These are phyloP conservation scores for Pangasius sanitwongsei DNA, from an alignment of 2,797 vertebrate genomes.

Conservation along the genomic window DNA sequence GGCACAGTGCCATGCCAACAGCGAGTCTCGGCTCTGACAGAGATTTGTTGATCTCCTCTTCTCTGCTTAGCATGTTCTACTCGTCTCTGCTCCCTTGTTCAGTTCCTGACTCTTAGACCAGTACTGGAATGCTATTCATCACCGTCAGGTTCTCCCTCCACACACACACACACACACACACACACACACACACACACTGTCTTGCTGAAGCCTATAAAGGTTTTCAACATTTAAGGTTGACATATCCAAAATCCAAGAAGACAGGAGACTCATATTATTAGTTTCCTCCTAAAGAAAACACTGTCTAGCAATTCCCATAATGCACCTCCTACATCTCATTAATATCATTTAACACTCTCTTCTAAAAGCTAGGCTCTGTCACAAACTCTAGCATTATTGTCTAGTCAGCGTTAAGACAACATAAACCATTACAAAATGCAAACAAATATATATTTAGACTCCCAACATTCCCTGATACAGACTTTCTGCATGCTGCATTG, in stretches of 20 bases:
- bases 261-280: neutral
- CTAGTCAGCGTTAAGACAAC: neutral
- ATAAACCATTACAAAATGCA: neutral
- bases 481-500: neutral
- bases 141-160: conserved; percentile 51
- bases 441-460: neutral
- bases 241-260: neutral
- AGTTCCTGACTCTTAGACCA: conserved; percentile 57
- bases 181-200: neutral
- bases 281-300: neutral
- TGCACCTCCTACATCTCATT: conserved; percentile 12
- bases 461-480: no score
- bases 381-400: neutral
- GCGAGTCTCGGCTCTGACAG: conserved; percentile 68
- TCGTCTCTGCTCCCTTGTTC: conserved; percentile 73
- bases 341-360: neutral
- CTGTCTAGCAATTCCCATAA: neutral
- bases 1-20: neutral
- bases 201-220: neutral
- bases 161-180: conserved; percentile 4
- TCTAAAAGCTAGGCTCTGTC: neutral
- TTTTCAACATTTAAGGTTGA: neutral
- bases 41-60: conserved; percentile 69
- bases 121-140: neutral
- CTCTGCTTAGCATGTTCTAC: conserved; percentile 49